phyloP scores from a whole-genome alignment of 2,113 vertebrate genomes.

The Oncorhynchus tshawytscha region DNA sequence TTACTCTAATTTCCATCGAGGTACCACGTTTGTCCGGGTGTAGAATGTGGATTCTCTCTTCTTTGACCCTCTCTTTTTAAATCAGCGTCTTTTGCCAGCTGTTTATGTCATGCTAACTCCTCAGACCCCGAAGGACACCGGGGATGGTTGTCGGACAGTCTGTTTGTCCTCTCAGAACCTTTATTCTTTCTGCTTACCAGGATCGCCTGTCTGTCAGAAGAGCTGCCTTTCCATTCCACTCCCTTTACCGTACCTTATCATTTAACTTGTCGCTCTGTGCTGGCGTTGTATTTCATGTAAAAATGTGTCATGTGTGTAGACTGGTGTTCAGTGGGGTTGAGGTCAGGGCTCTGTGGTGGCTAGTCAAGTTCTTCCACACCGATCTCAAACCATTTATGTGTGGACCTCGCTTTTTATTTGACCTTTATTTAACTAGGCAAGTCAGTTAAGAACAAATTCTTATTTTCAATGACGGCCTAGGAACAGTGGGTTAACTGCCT shows the following conservation, averaged over 20 bases:
- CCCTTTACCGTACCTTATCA: constrained; percentile 15
- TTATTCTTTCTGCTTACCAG: constrained; percentile 33
- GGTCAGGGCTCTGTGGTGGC: too few species aligned
- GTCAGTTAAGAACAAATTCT: too few species aligned
- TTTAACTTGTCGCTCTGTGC: constrained; percentile 30
- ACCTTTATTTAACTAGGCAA: too few species aligned
- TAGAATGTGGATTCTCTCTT: neutral
- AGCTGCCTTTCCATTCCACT: constrained; percentile 12
- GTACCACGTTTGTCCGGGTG: neutral
- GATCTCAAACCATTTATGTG: too few species aligned
- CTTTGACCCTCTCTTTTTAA: neutral
- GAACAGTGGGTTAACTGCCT: too few species aligned
- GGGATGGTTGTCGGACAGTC: neutral
- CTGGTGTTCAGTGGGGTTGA: too few species aligned
- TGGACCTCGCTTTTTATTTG: too few species aligned
- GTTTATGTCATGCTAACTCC: neutral
- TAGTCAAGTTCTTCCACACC: too few species aligned
- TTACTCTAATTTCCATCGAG: neutral
- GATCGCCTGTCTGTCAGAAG: constrained; percentile 18
- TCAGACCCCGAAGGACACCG: neutral
- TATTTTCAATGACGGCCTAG: too few species aligned
- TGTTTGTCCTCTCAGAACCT: constrained; percentile 34
- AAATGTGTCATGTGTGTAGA: too few species aligned
- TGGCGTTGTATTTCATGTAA: too few species aligned
- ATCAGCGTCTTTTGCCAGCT: neutral